phyloP scores from a whole-genome alignment of 2,113 vertebrate species.

The Kryptolebias marmoratus region DNA sequence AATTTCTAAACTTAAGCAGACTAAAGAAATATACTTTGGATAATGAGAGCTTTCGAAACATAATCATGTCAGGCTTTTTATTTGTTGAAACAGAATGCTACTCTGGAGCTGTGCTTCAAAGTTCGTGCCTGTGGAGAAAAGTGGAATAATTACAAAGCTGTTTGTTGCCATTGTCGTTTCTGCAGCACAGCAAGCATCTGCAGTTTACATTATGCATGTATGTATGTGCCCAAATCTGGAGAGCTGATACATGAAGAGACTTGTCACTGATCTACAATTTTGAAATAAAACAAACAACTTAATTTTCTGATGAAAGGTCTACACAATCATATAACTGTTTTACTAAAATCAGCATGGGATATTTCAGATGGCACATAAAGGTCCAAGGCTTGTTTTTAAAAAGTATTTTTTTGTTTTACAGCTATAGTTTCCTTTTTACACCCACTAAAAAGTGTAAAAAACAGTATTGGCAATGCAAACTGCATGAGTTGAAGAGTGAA shows the following conservation, averaged over 20 bases:
- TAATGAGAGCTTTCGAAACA: constrained; percentile 38
- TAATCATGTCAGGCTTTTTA: constrained; percentile 32
- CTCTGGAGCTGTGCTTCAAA: constrained; percentile 31
- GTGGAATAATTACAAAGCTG: constrained; percentile 34
- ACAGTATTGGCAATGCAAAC: too few species aligned
- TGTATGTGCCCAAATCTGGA: constrained; percentile 12
- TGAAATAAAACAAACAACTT: neutral
- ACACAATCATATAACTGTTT: neutral
- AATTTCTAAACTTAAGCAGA: constrained; percentile 31
- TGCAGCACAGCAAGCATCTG: constrained; percentile 12
- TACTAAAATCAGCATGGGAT: neutral
- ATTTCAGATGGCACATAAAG: neutral
- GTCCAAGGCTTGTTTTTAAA: too few species aligned
- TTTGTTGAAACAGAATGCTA: constrained; percentile 24
- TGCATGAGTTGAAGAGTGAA: too few species aligned
- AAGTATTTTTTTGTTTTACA: neutral
- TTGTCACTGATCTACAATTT: neutral
- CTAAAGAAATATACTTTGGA: constrained; percentile 38
- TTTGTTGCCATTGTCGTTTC: constrained; percentile 36
- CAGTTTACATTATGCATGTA: constrained; percentile 23
- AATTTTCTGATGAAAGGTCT: neutral
- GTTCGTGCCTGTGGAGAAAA: constrained; percentile 27
- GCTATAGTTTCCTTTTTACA: too few species aligned
- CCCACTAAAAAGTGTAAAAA: too few species aligned
- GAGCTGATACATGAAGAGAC: neutral